A percentile compares a stretch with the other conserved stretches of the same genome.
Evolutionary conservation across 2,113 vertebrate genomes (phyloP).

Genomic region (Brienomyrus brachyistius): DNA sequence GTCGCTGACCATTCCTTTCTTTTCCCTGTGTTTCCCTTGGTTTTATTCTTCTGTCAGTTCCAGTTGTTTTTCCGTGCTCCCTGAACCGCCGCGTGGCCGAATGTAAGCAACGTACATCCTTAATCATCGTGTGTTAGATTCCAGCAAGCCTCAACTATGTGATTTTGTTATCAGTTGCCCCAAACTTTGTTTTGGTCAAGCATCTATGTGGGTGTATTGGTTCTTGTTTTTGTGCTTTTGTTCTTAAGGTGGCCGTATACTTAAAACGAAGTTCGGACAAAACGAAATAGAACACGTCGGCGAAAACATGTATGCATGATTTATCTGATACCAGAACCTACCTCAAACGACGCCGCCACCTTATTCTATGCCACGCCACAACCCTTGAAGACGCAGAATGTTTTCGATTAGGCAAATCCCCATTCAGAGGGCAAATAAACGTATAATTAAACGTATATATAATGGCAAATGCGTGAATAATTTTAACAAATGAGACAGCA

Average conservation of each 20-base stretch:
- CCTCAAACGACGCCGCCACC: neutral
- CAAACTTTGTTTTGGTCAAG: neutral
- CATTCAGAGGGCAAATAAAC: neutral
- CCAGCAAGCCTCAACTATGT: neutral
- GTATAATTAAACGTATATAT: neutral
- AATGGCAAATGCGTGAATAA: neutral
- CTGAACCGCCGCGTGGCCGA: neutral
- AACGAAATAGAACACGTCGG: neutral
- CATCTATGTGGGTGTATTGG: neutral
- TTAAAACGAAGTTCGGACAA: neutral
- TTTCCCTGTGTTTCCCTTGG: neutral
- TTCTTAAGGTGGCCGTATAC: neutral
- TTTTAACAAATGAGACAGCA: neutral
- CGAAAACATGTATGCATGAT: neutral
- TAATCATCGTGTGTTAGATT: neutral
- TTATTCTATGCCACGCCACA: neutral
- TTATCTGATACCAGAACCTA: neutral
- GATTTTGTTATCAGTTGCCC: neutral
- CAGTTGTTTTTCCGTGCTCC: neutral
- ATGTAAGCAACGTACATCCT: too few relatives aligned
- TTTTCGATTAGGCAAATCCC: neutral
- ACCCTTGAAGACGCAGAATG: neutral
- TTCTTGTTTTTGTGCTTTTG: neutral
- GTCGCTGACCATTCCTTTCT: neutral
- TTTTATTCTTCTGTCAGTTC: neutral